Percentiles rank a stretch among this genome's conserved stretches.
These are phyloP conservation scores for Eupithecia abbreviata DNA, from an alignment of 2,888 invertebrate species.

Conservation along the genomic window DNA sequence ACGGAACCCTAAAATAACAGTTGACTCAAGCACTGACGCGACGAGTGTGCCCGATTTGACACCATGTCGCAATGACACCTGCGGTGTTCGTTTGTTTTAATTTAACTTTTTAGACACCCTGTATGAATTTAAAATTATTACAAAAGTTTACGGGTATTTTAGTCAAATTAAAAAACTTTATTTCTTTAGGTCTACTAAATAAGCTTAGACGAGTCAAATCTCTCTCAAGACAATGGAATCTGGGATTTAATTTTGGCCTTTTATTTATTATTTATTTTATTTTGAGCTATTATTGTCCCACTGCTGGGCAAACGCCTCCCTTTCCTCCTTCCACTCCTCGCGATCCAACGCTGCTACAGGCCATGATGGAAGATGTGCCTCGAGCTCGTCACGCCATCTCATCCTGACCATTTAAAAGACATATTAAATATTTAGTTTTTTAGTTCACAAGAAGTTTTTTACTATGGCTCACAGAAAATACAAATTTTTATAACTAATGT, in stretches of 20 bases:
- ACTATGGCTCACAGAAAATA: neutral
- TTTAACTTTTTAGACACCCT: constrained; percentile 33
- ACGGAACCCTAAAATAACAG: constrained; percentile 63
- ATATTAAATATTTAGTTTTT: neutral
- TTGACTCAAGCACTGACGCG: constrained; percentile 56
- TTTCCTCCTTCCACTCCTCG: no score
- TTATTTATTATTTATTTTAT: neutral
- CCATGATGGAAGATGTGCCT: no score
- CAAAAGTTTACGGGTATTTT: neutral
- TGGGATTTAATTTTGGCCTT: neutral
- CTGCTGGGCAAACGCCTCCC: no score
- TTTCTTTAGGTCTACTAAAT: no score
- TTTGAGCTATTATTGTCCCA: no score
- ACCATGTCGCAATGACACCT: constrained; percentile 67
- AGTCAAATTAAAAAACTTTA: no score
- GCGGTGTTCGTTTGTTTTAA: constrained; percentile 67
- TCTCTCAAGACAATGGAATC: no score
- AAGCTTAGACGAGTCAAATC: no score
- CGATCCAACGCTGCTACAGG: no score
- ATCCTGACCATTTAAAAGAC: no score
- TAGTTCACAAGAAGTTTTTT: neutral
- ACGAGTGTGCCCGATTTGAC: constrained; percentile 66
- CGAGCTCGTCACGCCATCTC: no score
- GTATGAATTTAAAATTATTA: constrained; percentile 16
- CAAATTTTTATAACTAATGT: neutral